phyloP scores from a whole-genome alignment of 2,113 vertebrate species.

The Podiceps cristatus region DNA sequence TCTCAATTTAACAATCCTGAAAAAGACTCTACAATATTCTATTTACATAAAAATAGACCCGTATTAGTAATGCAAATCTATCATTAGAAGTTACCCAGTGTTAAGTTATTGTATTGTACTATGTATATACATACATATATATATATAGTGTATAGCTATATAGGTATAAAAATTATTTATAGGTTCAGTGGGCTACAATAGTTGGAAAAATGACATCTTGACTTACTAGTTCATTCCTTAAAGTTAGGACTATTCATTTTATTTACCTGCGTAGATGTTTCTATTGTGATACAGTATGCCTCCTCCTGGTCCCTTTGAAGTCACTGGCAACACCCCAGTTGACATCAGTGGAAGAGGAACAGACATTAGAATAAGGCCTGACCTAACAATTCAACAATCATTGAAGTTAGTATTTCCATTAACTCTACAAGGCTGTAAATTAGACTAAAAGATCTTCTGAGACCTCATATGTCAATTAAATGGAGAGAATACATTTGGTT shows the following conservation, averaged over 20 bases:
- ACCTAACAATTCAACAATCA: background rate
- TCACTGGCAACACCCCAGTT: background rate
- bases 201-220: constrained; percentile 22
- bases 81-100: constrained; percentile 79
- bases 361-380: background rate
- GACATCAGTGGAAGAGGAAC: background rate
- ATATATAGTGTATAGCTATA: constrained; percentile 22
- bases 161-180: constrained; percentile 5
- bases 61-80: constrained; percentile 88
- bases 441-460: background rate
- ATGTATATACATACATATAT: constrained; percentile 23
- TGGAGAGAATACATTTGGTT: background rate
- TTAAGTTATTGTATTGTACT: constrained; percentile 62
- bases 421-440: background rate
- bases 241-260: background rate
- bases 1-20: constrained; percentile 78
- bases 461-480: background rate
- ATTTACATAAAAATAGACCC: constrained; percentile 89
- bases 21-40: constrained; percentile 85
- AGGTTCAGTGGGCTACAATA: background rate
- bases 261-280: background rate
- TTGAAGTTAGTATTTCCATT: background rate
- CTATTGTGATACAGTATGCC: background rate
- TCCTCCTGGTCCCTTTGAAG: background rate
- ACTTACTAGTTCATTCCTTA: background rate